phyloP scores from a whole-genome alignment of 2,113 vertebrate species.

The Xerus inauris region DNA sequence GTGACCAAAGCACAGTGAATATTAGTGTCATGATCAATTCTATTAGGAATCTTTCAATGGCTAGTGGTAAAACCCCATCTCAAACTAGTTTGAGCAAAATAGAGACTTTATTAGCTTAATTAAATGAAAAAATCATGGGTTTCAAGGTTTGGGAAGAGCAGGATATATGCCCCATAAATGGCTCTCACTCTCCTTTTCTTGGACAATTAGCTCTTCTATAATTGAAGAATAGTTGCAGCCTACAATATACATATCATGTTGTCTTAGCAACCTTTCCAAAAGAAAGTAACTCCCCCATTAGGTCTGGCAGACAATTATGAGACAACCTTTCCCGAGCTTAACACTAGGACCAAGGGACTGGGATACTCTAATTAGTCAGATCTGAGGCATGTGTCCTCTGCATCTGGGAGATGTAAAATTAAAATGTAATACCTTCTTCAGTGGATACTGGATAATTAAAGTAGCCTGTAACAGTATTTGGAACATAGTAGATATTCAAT shows the following conservation, averaged over 20 bases:
- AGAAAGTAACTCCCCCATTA: not conserved
- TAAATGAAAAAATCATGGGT: not conserved
- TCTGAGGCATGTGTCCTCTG: rapidly evolving
- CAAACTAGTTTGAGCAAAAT: not conserved
- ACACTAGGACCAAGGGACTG: not conserved
- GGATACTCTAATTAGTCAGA: not conserved
- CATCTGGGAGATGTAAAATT: not conserved
- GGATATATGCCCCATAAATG: not conserved
- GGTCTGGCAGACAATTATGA: not conserved
- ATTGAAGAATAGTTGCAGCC: not conserved
- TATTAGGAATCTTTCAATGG: not conserved
- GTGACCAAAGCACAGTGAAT: not conserved
- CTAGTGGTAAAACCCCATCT: not conserved
- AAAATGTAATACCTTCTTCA: not conserved
- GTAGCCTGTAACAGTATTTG: not conserved
- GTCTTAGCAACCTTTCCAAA: not conserved
- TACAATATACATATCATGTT: not conserved
- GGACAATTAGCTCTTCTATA: not conserved
- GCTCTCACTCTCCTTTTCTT: not conserved
- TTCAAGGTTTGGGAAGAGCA: not conserved
- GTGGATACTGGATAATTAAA: not conserved
- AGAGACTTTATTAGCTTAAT: not conserved
- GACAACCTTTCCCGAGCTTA: not conserved
- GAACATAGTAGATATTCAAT: not conserved
- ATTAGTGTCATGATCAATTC: not conserved